Percentiles rank a stretch among this genome's conserved stretches.
Evolutionary conservation across 2,113 vertebrate species (phyloP).

Genomic region (Hystrix cristata): DNA sequence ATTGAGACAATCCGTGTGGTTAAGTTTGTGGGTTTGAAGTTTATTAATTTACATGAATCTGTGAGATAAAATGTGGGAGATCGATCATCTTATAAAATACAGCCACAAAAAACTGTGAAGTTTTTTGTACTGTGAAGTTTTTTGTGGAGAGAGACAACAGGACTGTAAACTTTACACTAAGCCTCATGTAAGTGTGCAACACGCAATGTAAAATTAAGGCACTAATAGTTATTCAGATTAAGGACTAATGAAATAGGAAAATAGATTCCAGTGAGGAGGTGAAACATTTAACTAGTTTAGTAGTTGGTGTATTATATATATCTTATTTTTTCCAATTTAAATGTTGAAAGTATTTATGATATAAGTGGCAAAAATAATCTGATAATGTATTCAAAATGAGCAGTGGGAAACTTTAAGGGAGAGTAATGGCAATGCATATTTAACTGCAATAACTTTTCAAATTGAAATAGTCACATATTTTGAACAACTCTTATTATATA

Average conservation of each 20-base stretch:
- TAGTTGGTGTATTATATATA: neutral
- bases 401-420: too few relatives aligned
- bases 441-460: too few relatives aligned
- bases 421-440: too few relatives aligned
- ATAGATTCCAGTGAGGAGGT: neutral
- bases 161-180: neutral
- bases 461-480: too few relatives aligned
- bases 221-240: neutral
- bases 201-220: neutral
- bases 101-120: neutral
- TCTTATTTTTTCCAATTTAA: neutral
- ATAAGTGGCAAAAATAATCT: neutral
- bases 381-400: too few relatives aligned
- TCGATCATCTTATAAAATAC: neutral
- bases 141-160: neutral
- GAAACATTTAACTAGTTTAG: neutral
- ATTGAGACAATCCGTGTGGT: neutral
- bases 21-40: neutral
- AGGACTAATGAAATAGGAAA: neutral
- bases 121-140: neutral
- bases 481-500: too few relatives aligned
- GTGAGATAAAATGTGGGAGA: neutral
- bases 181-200: neutral
- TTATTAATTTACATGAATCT: slow-evolving; percentile 18
- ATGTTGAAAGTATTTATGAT: neutral